Base-by-base conservation (phyloP, 1,140 invertebrate genomes). In the Cotesia vestalis region DNA sequence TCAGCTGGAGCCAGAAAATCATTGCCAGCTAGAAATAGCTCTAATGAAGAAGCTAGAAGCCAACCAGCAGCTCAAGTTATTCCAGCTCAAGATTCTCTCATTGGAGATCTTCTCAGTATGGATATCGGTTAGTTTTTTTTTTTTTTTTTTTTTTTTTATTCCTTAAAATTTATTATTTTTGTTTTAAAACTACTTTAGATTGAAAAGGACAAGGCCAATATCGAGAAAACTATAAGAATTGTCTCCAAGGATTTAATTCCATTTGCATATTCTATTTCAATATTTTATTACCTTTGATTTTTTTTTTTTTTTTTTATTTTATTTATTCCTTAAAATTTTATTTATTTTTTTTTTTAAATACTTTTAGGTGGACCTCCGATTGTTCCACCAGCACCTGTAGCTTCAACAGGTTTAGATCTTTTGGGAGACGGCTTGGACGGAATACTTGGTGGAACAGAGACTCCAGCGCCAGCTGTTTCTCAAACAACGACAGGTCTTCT, bases 31-130 rank as follows among this genome's bases (percentile, higher is more conserved):
- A 88, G 91, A 67, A 87, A 83, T 8, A 82, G 82, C 53, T 81
- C 83, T 0, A 88, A 86, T 36, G 88, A 90, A 35, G 88, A 91
- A 0, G 75, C 84, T 3, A 60, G 77, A 4, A 70, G 80, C 3
- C 83, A 83, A 34, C 71, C 81, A 12, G 81, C 84, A 52, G 80
- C 85, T 27, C 83, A 84, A 75, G 86, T 87, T 38, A 87, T 95
- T 80, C 93, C 94, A 9, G 88, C 91, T 8, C 95, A 98, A 87
- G 98, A 99, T 80, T 97, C 95, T 1, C 89, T 99, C 0, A 98
- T 99, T 84, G 98, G 96, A 0, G 98, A 99, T 88, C 88, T 99
- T 17, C 89, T 99, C 36, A 96, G 95, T 66, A 97, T 99, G 94
- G 98, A 99, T 86, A 94, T 98, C 71, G 92, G 92, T 81, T 89